Base-by-base conservation (phyloP, 1,140 invertebrate species). In the Wasmannia auropunctata region DNA sequence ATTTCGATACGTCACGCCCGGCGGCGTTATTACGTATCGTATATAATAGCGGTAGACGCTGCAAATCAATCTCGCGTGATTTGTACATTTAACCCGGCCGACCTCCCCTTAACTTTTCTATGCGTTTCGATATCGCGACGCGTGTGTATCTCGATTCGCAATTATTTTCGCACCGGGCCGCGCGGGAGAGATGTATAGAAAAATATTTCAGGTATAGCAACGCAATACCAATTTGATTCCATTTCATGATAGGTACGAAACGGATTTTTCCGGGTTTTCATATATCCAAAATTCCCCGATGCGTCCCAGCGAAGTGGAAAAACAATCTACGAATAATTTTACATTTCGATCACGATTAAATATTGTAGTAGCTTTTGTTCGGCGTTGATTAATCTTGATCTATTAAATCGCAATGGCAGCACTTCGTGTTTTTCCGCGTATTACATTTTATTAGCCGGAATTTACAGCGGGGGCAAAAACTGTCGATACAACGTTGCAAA, bases 51-150 rank as follows among this genome's bases (percentile, higher is more conserved):
- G 31, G 19, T 22, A 22, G 37, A 49, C n/a, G 65, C 25, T 58
- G 34, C 51, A 83, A 83, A 74, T 83, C 79, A 83, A 83, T 83
- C 67, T 74, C 28, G 25, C 51, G 14, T 72, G 79, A 83, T 83
- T 83, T 74, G 49, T 58, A 51, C 37, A 72, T 83, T 77, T 80
- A 85, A 80, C 22, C n/a, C n/a, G n/a, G n/a, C n/a, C 4, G 22
- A 19, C 14, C 25, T 49, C 14, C 11, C 14, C 11, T 28, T 46
- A 34, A 79, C 22, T 85, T 81, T 65, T 67, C 25, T 54, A 67
- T 58, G 25, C 3, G 43, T 46, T 74, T 34, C n/a, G 67, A 16
- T 56, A 56, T 72, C 37, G 19, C 25, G 22, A 56, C 8, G 7
- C 16, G 6, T 25, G 6, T 25, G 25, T 40, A 69, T 56, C 5